Base-by-base conservation (phyloP, 2,797 vertebrate species). In the Sebastes wilsoni region DNA sequence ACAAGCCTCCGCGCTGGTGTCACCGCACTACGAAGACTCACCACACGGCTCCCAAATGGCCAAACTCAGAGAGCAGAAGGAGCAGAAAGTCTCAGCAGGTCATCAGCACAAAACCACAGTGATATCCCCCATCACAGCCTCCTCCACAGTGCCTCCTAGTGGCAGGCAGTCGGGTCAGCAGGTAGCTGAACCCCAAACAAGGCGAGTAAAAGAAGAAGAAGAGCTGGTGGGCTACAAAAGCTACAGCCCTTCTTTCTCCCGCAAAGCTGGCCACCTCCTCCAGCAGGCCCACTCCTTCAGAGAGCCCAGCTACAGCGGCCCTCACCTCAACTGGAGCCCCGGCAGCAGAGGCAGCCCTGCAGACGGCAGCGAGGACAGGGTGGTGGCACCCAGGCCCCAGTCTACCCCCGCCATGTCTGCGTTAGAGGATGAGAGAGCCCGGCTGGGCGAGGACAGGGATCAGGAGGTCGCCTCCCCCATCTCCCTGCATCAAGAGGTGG, bases 201-300 rank as follows among this genome's bases (percentile, higher is more conserved):
- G 92, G 42, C 61, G 81, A 59, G 92, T 95, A 28, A 92, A 89
- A 23, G 96, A 96, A 0, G 96, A 97, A 2, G 96, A 97, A 2
- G 94, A 97, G n/a, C 94, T 96, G 72, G 92, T 96, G 1, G 97
- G 97, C n/a, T 97, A 97, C 89, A 94, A 94, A 59, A 98, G 96
- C 90, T 97, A 97, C 84, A 98, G 97, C 85, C 97, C 97, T 0
- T 97, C 97, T 6, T 98, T 97, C 91, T 96, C 95, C 87, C 96
- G 93, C 67, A 96, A 96, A 90, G 95, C 96, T 0, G 95, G 95
- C 36, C 96, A 96, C 76, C 89, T 97, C 81, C 88, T 93, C 66
- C 96, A 97, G n/a, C 97, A 94, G 83, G 95, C 96, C 10, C 97
- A 97, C 62, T 96, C 97, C 73, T 97, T 97, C 84, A 95, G 94